Evolutionary conservation across 1,140 invertebrate species (phyloP), one percentile per base, ranked within the genome.

Genomic region (Papilio aristodemus): DNA sequence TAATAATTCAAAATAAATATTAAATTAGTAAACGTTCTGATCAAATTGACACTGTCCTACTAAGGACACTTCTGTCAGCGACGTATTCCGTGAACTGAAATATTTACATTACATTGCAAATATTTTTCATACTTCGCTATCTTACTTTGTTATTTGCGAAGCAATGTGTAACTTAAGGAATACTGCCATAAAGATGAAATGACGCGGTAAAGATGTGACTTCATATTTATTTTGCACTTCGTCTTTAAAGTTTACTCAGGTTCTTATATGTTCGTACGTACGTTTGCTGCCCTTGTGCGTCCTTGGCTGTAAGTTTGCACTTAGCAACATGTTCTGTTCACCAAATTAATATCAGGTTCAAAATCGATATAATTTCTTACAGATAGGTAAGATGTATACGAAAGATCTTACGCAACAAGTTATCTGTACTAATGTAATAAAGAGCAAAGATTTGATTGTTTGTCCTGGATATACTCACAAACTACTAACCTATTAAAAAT

Each of bases 21-120:
- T 32, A 32, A 32, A 32, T 32, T 32, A 32, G 27, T 32, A 32
- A 32, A 32, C 27, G 19, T 46, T 46, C 14, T 46, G 43, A 9
- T 17, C 46, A 50, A 50, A 50, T 50, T 50, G 9, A 22, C 46
- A 22, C 19, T 50, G 17, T 50, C 9, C 8, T 22, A 50, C 46
- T 22, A 50, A 22, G 17, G 43, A 46, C 14, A 19, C 17, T 19
- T 46, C 41, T n/a, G 19, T 22, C 46, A 50, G 17, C 19, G 46
- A 50, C 9, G 11, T 22, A 50, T 50, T 50, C 46, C 22, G 8
- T 50, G 46, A 50, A 50, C 17, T 22, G 10, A 50, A 50, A 50
- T 50, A 17, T 50, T 50, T 50, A 22, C 46, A 50, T 50, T 50
- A 22, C 46, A 50, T 50, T 50, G 46, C 46, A 50, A 50, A 50